Percentiles rank a stretch among this genome's conserved stretches.
These are phyloP conservation scores for Acridotheres tristis DNA, from an alignment of 2,797 vertebrate genomes.

Conservation along the genomic window DNA sequence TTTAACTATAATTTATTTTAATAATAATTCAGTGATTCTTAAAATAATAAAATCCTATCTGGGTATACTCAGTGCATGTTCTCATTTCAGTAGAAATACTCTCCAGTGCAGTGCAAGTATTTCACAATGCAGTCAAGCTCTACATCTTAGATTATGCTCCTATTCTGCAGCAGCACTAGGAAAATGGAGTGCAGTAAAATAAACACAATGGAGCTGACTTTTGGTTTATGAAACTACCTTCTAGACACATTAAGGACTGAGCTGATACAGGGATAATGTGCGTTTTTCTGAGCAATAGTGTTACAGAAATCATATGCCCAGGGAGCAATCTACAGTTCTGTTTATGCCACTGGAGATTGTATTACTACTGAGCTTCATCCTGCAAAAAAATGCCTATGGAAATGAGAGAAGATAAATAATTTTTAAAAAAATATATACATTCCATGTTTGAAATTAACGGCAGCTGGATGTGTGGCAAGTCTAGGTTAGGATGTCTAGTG, in stretches of 20 bases:
- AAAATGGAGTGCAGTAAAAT: neutral
- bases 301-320: neutral
- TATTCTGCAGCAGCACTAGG: neutral
- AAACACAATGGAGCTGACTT: neutral
- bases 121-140: constrained; percentile 13
- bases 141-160: neutral
- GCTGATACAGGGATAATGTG: neutral
- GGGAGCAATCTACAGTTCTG: neutral
- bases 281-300: neutral
- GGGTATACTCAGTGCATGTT: neutral
- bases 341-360: neutral
- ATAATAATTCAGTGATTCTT: neutral
- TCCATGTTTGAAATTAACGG: neutral
- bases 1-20: neutral
- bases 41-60: neutral
- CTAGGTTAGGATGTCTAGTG: neutral
- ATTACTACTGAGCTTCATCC: neutral
- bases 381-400: neutral
- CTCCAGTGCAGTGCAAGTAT: constrained; percentile 19
- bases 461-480: neutral
- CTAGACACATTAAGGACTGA: neutral
- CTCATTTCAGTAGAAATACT: neutral
- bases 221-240: neutral
- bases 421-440: neutral
- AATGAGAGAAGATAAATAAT: neutral